Base-by-base conservation (phyloP, 2,113 vertebrate genomes). In the Parotia lawesii region DNA sequence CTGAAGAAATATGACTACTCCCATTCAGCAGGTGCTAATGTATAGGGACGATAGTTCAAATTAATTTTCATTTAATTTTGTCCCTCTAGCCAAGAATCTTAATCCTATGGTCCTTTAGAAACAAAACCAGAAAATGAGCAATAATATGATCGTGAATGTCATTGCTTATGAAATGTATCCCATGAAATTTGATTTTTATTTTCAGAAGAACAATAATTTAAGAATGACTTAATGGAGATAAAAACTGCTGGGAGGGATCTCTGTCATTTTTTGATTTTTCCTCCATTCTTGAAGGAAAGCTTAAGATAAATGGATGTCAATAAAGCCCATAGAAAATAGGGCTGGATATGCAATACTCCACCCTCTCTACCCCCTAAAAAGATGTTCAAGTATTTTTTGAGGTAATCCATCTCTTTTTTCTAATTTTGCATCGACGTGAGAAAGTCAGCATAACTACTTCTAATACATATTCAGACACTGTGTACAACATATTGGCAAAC, bases 221-320 rank as follows among this genome's bases (percentile, higher is more conserved):
- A 85, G 95, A 81, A 71, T n/a, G 0, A 47, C 29, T 3, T 89
- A 77, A 71, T 20, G 31, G n/a, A 88, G 7, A 19, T 6, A 90
- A 94, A 35, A 51, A 50, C 25, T 89, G 31, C 57, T 83, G 91
- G 64, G 71, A 84, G 33, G 40, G 27, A 85, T 67, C 38, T 72
- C 38, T 85, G 40, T 54, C 29, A 73, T 53, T 79, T 48, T 84
- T 62, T 50, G 54, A 13, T 51, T 94, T 90, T 90, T 33, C 15
- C 29, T 73, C 19, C 7, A 33, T 90, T 96, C 64, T 72, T 95
- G 64, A 83, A 95, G 65, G 33, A 24, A 53, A 11, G 10, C 44
- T 84, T 92, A 44, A 84, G 79, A 64, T 17, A 61, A 95, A 94
- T 79, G 38, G 69, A 54, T 91, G 57, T 35, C 25, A 75, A 61